Conservation (phyloP, 2,888 invertebrate genomes). For the Temnothorax rugatulus region DNA sequence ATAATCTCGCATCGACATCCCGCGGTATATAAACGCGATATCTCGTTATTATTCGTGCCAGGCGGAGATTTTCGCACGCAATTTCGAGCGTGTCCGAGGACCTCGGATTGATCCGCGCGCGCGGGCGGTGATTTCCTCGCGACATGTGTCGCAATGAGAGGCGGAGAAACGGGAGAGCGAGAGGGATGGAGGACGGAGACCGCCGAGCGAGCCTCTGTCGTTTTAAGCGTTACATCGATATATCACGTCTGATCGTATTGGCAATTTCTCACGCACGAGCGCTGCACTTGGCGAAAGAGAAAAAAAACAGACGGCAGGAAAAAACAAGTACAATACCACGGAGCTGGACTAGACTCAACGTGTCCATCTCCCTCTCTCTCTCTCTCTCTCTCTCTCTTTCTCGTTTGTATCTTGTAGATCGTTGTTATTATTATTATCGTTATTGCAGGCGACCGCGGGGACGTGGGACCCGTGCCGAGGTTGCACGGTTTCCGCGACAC, state of each 20-base stretch:
- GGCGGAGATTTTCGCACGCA: slow-evolving; percentile 15
- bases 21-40: not conserved
- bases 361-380: slow-evolving; percentile 8
- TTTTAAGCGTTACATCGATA: slow-evolving; percentile 53
- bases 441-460: slow-evolving; percentile 59
- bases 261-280: slow-evolving; percentile 75
- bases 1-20: slow-evolving; percentile 28
- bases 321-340: slow-evolving; percentile 55
- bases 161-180: not conserved
- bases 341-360: slow-evolving; percentile 18
- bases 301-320: not conserved
- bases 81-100: slow-evolving; percentile 19
- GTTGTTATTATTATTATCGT: slow-evolving; percentile 32
- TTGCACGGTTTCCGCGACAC: slow-evolving; percentile 46
- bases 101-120: slow-evolving; percentile 15
- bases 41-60: slow-evolving; percentile 21
- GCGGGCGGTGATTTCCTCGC: slow-evolving; percentile 35
- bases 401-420: slow-evolving; percentile 68
- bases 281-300: slow-evolving; percentile 46
- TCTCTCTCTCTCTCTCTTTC: slow-evolving; percentile 25
- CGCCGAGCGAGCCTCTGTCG: not conserved
- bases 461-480: slow-evolving; percentile 54
- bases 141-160: slow-evolving; percentile 39
- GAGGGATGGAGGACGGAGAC: not conserved
- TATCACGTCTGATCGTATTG: slow-evolving; percentile 53